Percentiles rank a stretch among this genome's conserved stretches.
Evolutionary conservation across 1,140 invertebrate species (phyloP).

Genomic region (Conus ventricosus): DNA sequence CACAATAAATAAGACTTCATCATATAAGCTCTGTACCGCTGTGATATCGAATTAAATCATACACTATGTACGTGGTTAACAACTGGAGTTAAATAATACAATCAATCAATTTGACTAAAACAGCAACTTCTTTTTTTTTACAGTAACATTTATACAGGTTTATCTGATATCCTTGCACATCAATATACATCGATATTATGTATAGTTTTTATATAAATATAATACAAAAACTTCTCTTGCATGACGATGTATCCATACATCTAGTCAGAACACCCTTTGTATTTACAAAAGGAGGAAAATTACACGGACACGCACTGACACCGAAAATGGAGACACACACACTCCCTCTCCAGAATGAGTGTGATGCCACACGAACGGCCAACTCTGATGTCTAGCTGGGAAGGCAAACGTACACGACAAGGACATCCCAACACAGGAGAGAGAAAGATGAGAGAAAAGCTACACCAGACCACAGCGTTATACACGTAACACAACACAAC

Average conservation of each 20-base stretch:
- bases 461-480: not conserved
- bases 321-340: not conserved
- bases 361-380: not conserved
- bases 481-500: not conserved
- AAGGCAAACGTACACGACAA: not conserved
- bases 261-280: not conserved
- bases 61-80: constrained; percentile 55
- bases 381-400: not conserved
- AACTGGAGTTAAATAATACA: constrained; percentile 63
- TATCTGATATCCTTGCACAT: constrained; percentile 39
- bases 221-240: constrained; percentile 47
- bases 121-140: constrained; percentile 41
- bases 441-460: not conserved
- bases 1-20: constrained; percentile 48
- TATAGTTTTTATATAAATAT: constrained; percentile 32
- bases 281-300: not conserved
- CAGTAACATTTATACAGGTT: constrained; percentile 33
- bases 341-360: not conserved
- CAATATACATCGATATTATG: constrained; percentile 30
- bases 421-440: not conserved
- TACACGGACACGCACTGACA: not conserved
- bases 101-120: constrained; percentile 58
- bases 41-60: constrained; percentile 41
- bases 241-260: constrained; percentile 41
- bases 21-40: constrained; percentile 36